Percentiles rank a stretch among this genome's conserved stretches.
Evolutionary conservation across 92 coral and sea anemone genomes (phyloP).

Genomic region (Desmophyllum pertusum): DNA sequence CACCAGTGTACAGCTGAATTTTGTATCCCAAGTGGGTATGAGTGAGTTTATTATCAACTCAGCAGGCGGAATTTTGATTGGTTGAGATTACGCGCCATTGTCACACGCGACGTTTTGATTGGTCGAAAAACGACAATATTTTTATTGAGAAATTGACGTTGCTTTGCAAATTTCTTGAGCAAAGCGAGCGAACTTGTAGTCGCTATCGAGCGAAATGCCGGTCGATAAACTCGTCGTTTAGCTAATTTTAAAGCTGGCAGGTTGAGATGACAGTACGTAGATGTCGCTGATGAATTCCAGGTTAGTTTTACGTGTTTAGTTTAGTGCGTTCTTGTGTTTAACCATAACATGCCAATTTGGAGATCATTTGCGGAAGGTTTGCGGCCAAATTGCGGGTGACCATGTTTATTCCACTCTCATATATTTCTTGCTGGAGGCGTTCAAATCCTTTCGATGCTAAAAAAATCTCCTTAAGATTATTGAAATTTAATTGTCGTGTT

Average conservation of each 20-base stretch:
- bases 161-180: slow-evolving; percentile 62
- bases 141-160: slow-evolving; percentile 70
- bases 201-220: not conserved
- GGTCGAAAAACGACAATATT: slow-evolving; percentile 61
- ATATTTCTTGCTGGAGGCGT: slow-evolving; percentile 12
- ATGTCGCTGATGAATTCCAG: slow-evolving; percentile 1
- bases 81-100: slow-evolving; percentile 56
- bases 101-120: slow-evolving; percentile 57
- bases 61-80: slow-evolving; percentile 24
- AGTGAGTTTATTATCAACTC: slow-evolving; percentile 1
- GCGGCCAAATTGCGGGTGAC: slow-evolving; percentile 56
- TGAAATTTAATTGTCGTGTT: not conserved
- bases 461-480: not conserved
- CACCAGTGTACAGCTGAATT: not conserved
- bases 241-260: not conserved
- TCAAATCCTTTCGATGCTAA: not conserved
- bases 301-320: slow-evolving; percentile 22
- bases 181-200: slow-evolving; percentile 17
- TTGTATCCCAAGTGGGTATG: not conserved
- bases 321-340: not conserved
- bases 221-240: not conserved
- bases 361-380: slow-evolving; percentile 40
- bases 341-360: slow-evolving; percentile 28
- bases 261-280: not conserved
- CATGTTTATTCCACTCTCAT: slow-evolving; percentile 14